Conservation (phyloP, 53 echinoderm and acorn worm species). For the Actinopyga echinites region DNA sequence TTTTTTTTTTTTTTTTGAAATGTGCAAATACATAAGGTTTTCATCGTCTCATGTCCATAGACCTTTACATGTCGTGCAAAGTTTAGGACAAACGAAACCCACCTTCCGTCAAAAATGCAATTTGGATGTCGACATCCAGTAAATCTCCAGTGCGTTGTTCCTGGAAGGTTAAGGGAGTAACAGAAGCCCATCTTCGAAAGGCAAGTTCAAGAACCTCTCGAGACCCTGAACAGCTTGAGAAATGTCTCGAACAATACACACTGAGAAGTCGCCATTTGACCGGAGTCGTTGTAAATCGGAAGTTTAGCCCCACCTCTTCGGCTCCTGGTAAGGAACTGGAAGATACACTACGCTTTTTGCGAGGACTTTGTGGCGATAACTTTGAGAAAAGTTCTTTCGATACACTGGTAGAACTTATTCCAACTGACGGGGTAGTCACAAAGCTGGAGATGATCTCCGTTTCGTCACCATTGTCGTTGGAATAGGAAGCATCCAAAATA, state of each 20-base stretch:
- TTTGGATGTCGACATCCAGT: conserved; percentile 70
- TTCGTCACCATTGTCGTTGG: not conserved
- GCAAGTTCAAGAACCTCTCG: conserved; percentile 56
- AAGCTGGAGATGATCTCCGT: not conserved
- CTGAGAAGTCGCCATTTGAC: conserved; percentile 77
- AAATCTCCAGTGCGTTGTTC: conserved; percentile 63
- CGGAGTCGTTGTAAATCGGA: conserved; percentile 25
- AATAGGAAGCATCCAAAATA: not conserved
- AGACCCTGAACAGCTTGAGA: conserved; percentile 27
- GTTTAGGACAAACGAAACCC: not conserved
- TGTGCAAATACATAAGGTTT: too few relatives aligned
- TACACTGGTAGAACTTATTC: not conserved
- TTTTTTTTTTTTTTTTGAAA: too few relatives aligned
- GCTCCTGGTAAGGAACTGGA: not conserved
- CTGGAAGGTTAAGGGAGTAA: conserved; percentile 67
- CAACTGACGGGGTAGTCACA: not conserved
- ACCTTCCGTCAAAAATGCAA: conserved; percentile 68
- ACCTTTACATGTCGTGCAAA: too few relatives aligned
- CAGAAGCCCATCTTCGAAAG: conserved; percentile 89
- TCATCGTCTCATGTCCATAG: too few relatives aligned
- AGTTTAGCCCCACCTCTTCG: conserved; percentile 37
- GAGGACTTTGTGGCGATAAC: not conserved
- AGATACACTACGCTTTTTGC: conserved; percentile 16
- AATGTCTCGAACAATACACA: conserved; percentile 44
- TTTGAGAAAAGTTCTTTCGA: not conserved